These are phyloP conservation scores for Avahi laniger DNA, from an alignment of 2,797 vertebrate genomes.

Conservation along the genomic window DNA sequence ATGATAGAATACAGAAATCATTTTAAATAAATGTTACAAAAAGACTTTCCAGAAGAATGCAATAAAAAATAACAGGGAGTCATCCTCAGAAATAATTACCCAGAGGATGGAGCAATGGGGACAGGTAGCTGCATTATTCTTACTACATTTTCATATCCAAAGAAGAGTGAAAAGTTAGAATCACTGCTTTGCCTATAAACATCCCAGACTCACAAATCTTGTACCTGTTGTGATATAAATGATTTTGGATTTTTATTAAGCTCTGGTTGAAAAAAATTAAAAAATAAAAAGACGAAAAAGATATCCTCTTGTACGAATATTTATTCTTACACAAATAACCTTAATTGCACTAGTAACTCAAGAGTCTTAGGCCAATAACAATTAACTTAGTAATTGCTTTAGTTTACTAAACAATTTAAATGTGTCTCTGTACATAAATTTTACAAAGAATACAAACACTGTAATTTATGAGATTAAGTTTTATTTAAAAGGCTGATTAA, in stretches of 20 bases:
- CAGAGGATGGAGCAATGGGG: background rate
- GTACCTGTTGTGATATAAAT: background rate
- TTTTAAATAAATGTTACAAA: background rate
- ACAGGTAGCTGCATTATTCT: background rate
- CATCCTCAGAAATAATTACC: background rate
- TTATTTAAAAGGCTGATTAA: constrained; percentile 60
- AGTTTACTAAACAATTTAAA: constrained; percentile 63
- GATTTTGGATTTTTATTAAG: constrained; percentile 1
- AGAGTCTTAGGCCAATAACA: constrained; percentile 51
- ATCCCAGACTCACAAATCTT: background rate
- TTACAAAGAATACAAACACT: constrained; percentile 5
- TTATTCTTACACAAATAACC: constrained; percentile 17
- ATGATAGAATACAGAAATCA: background rate
- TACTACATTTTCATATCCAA: background rate
- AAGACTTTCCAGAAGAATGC: background rate
- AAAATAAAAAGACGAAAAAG: background rate
- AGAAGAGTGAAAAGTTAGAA: background rate
- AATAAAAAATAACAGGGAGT: background rate
- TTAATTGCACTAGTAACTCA: constrained; percentile 55
- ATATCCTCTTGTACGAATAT: background rate
- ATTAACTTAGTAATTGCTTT: constrained; percentile 59
- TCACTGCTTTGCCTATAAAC: background rate
- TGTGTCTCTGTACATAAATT: constrained; percentile 29
- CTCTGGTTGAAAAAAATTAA: constrained; percentile 1
- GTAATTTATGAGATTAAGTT: constrained; percentile 37